These are phyloP conservation scores for Alexandromys fortis DNA, from an alignment of 2,113 vertebrate species.

Conservation along the genomic window DNA sequence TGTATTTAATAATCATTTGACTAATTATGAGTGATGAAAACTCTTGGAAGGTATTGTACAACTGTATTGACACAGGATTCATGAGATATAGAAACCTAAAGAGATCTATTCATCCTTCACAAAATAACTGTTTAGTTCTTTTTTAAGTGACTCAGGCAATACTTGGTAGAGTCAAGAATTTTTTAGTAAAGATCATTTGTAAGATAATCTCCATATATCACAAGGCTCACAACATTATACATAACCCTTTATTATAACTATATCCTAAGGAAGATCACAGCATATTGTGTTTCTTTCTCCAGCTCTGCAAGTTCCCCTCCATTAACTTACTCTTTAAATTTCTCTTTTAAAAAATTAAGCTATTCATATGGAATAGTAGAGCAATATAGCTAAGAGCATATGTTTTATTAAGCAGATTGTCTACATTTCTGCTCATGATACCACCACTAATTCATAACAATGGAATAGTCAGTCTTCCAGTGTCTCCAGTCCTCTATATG, in stretches of 20 bases:
- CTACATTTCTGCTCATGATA: background rate
- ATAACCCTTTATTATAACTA: background rate
- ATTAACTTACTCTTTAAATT: background rate
- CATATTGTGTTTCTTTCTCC: background rate
- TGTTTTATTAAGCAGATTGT: background rate
- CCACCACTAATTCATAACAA: background rate
- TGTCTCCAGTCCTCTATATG: background rate
- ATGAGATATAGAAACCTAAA: background rate
- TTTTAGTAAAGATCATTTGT: background rate
- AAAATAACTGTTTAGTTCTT: background rate
- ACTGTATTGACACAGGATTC: background rate
- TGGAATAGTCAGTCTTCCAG: background rate
- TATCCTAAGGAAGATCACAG: background rate
- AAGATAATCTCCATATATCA: constrained; percentile 1
- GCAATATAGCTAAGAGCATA: background rate
- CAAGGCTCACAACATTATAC: background rate
- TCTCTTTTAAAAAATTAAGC: background rate
- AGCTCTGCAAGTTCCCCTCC: background rate
- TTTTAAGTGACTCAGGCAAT: background rate
- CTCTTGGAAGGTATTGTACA: background rate
- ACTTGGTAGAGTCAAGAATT: background rate
- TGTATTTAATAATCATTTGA: background rate
- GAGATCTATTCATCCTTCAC: background rate
- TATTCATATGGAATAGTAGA: background rate
- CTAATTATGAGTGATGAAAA: background rate